These are phyloP conservation scores for Syndactyla subalaris DNA, from an alignment of 2,797 vertebrate genomes.

Conservation along the genomic window DNA sequence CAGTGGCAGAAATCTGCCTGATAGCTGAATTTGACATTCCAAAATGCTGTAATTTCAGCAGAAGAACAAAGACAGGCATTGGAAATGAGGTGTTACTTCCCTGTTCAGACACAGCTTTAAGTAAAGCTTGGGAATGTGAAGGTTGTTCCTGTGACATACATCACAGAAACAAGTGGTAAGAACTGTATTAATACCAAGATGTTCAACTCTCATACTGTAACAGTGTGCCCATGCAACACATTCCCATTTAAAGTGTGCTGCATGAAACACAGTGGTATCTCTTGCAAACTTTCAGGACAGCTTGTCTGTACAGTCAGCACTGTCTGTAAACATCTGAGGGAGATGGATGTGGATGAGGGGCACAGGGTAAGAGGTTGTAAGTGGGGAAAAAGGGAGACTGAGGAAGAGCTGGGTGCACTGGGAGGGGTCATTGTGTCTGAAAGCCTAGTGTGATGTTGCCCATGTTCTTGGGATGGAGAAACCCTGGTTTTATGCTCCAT, in stretches of 20 bases:
- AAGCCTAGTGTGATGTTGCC: background rate
- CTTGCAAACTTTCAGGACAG: background rate
- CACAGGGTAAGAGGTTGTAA: background rate
- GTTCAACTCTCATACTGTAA: background rate
- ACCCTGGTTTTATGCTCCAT: background rate
- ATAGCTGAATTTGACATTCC: background rate
- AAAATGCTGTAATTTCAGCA: background rate
- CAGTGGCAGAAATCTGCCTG: background rate
- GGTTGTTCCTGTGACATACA: background rate
- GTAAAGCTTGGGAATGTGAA: background rate
- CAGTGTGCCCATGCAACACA: rapidly evolving
- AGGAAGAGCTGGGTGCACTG: background rate
- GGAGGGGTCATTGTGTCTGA: background rate
- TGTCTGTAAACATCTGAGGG: background rate
- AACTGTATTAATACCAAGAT: background rate
- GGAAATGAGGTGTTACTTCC: background rate
- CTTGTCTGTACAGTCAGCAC: background rate
- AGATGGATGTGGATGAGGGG: rapidly evolving
- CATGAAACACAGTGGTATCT: background rate
- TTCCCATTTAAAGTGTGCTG: background rate
- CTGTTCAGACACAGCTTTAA: background rate
- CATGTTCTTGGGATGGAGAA: rapidly evolving
- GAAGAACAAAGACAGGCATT: background rate
- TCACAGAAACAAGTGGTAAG: background rate
- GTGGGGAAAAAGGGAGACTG: background rate